Evolutionary conservation across 2,797 vertebrate species (phyloP), one percentile per base, ranked within the genome.

Genomic region (Danio jaintianensis): DNA sequence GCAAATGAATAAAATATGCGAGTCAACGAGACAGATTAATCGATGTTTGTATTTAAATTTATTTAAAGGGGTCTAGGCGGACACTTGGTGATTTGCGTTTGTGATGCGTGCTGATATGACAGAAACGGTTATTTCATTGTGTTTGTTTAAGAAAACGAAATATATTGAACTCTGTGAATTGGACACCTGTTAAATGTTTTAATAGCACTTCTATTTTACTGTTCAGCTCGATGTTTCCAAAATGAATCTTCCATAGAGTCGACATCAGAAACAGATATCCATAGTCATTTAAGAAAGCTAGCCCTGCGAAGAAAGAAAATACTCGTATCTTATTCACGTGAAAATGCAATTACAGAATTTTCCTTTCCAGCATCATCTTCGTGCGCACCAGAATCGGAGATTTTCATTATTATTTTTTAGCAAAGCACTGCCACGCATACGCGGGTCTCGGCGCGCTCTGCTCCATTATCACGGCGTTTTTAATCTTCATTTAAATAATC

Each of bases 401-500:
- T 58, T 10, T 16, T 56, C 38, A 40, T 38, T 16, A 7, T 20
- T 3, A 16, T 1, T 10, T 15, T 76, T 73, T 69, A 75, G 48
- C 64, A 64, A 72, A 52, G 69, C 68, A 67, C 58, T 52, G 6
- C 11, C 47, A 53, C 64, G 11, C 61, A 89, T 86, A 89, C 88
- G 91, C 84, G 47, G 83, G 78, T 66, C 3, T 84, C 86, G 72
- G 55, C 73, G 85, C 85, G 79, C 78, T 52, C 84, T 55, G 64
- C 67, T 55, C 55, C n/a, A 77, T 73, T 69, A 79, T 69, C 79
- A 82, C 58, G 72, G 71, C n/a, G 7, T 80, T 89, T 92, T 85
- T 90, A 93, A 95, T 92, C 90, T 90, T 92, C 88, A 93, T 96
- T 92, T 93, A 90, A 93, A 94, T 91, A 88, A 90, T 92, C 92